phyloP scores from a whole-genome alignment of 2,888 invertebrate genomes.

The Stenolophus ochropezus region DNA sequence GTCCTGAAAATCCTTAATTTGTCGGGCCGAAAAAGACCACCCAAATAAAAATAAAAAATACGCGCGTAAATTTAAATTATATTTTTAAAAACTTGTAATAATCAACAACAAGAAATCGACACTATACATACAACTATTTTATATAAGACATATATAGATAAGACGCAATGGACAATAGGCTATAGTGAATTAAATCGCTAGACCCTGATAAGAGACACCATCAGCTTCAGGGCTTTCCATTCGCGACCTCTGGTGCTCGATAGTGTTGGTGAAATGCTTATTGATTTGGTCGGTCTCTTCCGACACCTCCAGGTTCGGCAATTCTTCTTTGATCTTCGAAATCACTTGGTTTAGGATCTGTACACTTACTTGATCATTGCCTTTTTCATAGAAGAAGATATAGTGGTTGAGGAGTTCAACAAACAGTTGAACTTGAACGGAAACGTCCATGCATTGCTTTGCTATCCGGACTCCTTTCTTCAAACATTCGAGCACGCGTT shows the following conservation, averaged over 20 bases:
- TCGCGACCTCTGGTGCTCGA: slow-evolving; percentile 86
- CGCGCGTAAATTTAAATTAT: slow-evolving; percentile 42
- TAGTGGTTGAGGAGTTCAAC: slow-evolving; percentile 96
- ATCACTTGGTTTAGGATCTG: slow-evolving; percentile 82
- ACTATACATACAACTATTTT: slow-evolving; percentile 58
- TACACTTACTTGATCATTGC: slow-evolving; percentile 73
- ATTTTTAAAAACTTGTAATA: slow-evolving; percentile 60
- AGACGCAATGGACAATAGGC: slow-evolving; percentile 43
- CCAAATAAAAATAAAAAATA: not conserved
- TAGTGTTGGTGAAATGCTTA: slow-evolving; percentile 94
- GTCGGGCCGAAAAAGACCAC: not conserved
- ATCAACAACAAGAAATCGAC: slow-evolving; percentile 58
- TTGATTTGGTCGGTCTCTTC: slow-evolving; percentile 98
- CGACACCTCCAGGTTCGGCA: slow-evolving; percentile 94
- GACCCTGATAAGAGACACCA: slow-evolving; percentile 79
- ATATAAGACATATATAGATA: slow-evolving; percentile 48
- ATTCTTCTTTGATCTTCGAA: slow-evolving; percentile 92
- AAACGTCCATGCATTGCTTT: slow-evolving; percentile 97
- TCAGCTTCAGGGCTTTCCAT: slow-evolving; percentile 79
- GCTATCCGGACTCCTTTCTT: slow-evolving; percentile 97
- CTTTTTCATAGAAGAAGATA: slow-evolving; percentile 93
- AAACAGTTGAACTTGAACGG: slow-evolving; percentile 96
- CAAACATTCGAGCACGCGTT: slow-evolving; percentile 93
- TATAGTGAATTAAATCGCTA: slow-evolving; percentile 72
- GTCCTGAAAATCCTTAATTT: not conserved